A percentile compares a stretch with the other conserved stretches of the same genome.
Conservation (phyloP, 1,140 invertebrate genomes). For the Eulimnadia texana region DNA sequence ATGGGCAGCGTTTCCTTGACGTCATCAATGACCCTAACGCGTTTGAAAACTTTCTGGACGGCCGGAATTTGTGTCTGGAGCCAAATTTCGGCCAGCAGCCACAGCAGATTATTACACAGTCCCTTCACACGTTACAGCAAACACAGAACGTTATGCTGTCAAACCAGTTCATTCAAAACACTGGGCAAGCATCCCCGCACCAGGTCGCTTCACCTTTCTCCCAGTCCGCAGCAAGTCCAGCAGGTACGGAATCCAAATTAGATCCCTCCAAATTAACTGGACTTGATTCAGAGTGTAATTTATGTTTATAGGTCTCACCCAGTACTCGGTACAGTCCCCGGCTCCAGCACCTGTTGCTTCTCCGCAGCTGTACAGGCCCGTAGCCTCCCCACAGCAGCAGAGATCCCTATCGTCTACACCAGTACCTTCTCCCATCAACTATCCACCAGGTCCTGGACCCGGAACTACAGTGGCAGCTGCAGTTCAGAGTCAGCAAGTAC, state of each 20-base stretch:
- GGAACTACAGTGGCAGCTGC: background rate
- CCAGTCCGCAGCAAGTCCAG: slow-evolving; percentile 12
- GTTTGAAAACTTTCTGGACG: slow-evolving; percentile 27
- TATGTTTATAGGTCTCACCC: slow-evolving; percentile 10
- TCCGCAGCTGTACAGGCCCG: slow-evolving; percentile 12
- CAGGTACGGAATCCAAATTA: too few species aligned
- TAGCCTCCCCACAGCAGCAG: slow-evolving; percentile 7
- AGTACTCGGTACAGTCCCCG: slow-evolving; percentile 14
- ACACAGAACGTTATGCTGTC: slow-evolving; percentile 19
- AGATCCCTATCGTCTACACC: slow-evolving; percentile 13
- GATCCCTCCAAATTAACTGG: too few species aligned
- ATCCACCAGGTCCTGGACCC: slow-evolving; percentile 12
- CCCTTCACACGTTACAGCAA: slow-evolving; percentile 4
- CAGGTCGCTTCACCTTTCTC: slow-evolving; percentile 20
- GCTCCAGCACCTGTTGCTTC: slow-evolving; percentile 18
- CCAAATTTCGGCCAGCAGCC: slow-evolving; percentile 2
- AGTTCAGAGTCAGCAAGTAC: background rate
- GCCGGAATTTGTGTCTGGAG: slow-evolving; percentile 17
- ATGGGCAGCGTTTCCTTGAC: slow-evolving; percentile 30
- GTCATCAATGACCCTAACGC: slow-evolving; percentile 30
- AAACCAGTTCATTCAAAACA: background rate
- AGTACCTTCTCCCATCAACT: slow-evolving; percentile 13
- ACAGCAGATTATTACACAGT: background rate
- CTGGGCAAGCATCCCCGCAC: slow-evolving; percentile 18
- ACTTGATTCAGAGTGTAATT: too few species aligned